phyloP scores from a whole-genome alignment of 1,140 invertebrate species.

The Cepaea nemoralis region DNA sequence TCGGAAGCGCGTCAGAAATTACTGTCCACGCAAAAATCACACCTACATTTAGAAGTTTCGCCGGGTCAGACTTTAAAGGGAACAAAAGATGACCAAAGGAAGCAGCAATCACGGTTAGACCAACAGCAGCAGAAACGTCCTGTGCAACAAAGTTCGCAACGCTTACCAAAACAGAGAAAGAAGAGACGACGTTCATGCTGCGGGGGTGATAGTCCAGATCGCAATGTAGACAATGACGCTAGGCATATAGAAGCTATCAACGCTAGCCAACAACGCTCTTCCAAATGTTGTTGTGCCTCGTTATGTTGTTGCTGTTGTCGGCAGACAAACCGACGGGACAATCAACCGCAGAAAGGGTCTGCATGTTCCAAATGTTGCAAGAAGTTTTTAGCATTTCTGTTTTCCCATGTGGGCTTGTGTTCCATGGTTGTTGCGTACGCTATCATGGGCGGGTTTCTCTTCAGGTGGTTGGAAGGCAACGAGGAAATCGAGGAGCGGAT shows the following conservation, averaged over 20 bases:
- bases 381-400: constrained; percentile 42
- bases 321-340: background rate
- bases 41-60: background rate
- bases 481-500: constrained; percentile 32
- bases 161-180: background rate
- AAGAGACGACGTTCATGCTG: background rate
- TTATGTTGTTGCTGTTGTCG: background rate
- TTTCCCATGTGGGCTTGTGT: constrained; percentile 44
- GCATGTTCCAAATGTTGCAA: constrained; percentile 15
- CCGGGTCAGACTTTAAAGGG: background rate
- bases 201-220: background rate
- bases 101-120: background rate
- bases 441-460: constrained; percentile 46
- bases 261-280: background rate
- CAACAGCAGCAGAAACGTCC: background rate
- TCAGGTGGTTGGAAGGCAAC: constrained; percentile 35
- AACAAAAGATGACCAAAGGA: background rate
- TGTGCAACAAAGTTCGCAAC: background rate
- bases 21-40: background rate
- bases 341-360: background rate
- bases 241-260: background rate
- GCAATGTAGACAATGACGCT: background rate
- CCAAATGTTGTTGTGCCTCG: background rate
- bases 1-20: background rate
- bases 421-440: constrained; percentile 44